phyloP scores from a whole-genome alignment of 2,888 invertebrate genomes.

The Melanargia galathea region DNA sequence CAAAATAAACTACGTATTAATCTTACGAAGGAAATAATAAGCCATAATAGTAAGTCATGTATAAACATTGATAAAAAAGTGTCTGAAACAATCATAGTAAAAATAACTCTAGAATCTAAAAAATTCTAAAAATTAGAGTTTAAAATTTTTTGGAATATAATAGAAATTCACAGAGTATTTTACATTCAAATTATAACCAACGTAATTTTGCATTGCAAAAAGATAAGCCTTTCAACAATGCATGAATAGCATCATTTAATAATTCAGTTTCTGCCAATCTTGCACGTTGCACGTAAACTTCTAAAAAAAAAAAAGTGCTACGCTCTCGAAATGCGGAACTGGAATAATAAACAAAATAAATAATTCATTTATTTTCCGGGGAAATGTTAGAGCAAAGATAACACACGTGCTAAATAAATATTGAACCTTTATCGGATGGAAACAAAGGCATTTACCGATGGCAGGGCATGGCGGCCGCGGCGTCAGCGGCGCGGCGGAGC shows the following conservation, averaged over 20 bases:
- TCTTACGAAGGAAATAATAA: background rate
- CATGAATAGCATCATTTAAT: too few species aligned
- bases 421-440: slow-evolving; percentile 12
- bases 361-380: background rate
- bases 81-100: too few species aligned
- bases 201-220: too few species aligned
- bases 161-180: too few species aligned
- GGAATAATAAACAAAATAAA: background rate
- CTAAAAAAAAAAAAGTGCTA: background rate
- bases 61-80: too few species aligned
- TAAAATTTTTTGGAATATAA: too few species aligned
- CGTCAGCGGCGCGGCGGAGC: slow-evolving; percentile 43
- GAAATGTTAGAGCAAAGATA: background rate
- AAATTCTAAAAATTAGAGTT: too few species aligned
- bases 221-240: too few species aligned
- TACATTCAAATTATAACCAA: too few species aligned
- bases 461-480: slow-evolving; percentile 26
- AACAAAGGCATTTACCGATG: slow-evolving; percentile 28
- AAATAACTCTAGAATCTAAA: too few species aligned
- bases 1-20: background rate
- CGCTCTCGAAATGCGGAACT: background rate
- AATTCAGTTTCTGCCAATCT: background rate
- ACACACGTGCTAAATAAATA: slow-evolving; percentile 8
- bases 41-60: too few species aligned
- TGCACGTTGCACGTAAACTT: slow-evolving; percentile 13